Conservation (phyloP, 1,140 invertebrate genomes). For the Augochlora pura region DNA sequence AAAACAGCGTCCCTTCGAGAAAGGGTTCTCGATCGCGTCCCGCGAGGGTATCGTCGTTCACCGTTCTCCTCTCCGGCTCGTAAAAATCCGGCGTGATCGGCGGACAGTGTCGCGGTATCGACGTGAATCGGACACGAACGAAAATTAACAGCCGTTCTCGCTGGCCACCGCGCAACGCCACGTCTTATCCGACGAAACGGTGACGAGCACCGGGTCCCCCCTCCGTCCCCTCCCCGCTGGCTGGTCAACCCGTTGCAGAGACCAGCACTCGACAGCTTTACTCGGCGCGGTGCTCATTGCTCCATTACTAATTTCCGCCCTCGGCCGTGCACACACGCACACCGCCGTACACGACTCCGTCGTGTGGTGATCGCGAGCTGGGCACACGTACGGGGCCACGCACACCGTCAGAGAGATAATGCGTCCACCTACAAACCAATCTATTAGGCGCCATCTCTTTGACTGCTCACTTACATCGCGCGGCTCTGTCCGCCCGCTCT, state of each 20-base stretch:
- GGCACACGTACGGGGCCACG: slow-evolving; percentile 12
- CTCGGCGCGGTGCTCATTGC: slow-evolving; percentile 72
- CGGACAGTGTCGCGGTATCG: too few species aligned
- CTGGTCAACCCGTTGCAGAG: slow-evolving; percentile 9
- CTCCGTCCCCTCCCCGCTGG: background rate
- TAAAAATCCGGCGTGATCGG: too few species aligned
- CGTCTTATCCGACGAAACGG: slow-evolving; percentile 65
- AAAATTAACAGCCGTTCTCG: background rate
- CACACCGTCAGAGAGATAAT: slow-evolving; percentile 68
- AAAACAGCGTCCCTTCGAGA: too few species aligned
- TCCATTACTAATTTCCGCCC: slow-evolving; percentile 79
- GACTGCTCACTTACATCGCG: slow-evolving; percentile 78
- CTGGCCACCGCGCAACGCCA: slow-evolving; percentile 15
- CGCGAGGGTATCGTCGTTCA: too few species aligned
- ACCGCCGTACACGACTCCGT: slow-evolving; percentile 32
- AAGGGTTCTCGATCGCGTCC: background rate
- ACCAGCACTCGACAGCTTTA: slow-evolving; percentile 60
- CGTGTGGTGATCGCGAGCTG: slow-evolving; percentile 19
- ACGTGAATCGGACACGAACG: background rate
- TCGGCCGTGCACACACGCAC: slow-evolving; percentile 57
- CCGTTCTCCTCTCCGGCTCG: too few species aligned
- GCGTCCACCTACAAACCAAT: slow-evolving; percentile 80
- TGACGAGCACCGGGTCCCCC: slow-evolving; percentile 38
- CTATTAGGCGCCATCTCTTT: slow-evolving; percentile 80
- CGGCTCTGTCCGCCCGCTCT: slow-evolving; percentile 51